Conservation (phyloP, 92 coral and sea anemone genomes). For the Epizoanthus rinbou region DNA sequence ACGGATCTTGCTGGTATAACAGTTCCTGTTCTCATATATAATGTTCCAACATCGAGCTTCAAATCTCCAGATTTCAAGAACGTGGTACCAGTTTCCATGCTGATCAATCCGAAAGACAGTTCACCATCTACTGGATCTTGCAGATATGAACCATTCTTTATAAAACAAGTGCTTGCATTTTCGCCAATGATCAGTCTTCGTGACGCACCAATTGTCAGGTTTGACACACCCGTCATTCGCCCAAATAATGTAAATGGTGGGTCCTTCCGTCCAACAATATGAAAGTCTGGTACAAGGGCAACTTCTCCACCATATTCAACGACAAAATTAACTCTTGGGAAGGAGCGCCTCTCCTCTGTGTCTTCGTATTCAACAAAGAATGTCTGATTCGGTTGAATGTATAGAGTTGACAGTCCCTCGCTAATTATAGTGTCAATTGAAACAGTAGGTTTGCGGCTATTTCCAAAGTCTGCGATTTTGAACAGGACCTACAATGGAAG, state of each 20-base stretch:
- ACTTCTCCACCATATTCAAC: slow-evolving; percentile 64
- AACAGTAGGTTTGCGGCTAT: slow-evolving; percentile 36
- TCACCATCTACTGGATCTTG: slow-evolving; percentile 56
- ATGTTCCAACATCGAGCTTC: slow-evolving; percentile 58
- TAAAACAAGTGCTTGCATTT: slow-evolving; percentile 57
- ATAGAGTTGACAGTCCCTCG: slow-evolving; percentile 56
- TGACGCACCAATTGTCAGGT: slow-evolving; percentile 57
- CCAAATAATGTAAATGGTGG: slow-evolving; percentile 61
- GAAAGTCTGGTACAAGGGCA: slow-evolving; percentile 62
- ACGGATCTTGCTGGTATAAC: slow-evolving; percentile 49
- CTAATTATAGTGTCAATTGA: slow-evolving; percentile 55
- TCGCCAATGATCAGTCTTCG: slow-evolving; percentile 41
- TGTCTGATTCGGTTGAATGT: slow-evolving; percentile 59
- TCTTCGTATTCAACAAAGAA: slow-evolving; percentile 70
- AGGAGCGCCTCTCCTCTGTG: slow-evolving; percentile 60
- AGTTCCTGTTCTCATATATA: slow-evolving; percentile 60
- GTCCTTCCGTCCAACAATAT: slow-evolving; percentile 52
- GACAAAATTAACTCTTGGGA: slow-evolving; percentile 57
- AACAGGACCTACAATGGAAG: slow-evolving; percentile 40
- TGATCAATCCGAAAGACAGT: slow-evolving; percentile 53
- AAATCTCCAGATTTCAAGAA: slow-evolving; percentile 44
- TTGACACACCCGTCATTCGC: slow-evolving; percentile 63
- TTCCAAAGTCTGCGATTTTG: slow-evolving; percentile 45
- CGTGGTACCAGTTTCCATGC: slow-evolving; percentile 51
- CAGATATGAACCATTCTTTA: slow-evolving; percentile 44